phyloP scores from a whole-genome alignment of 2,888 invertebrate species.

The Apodemia hepburni region DNA sequence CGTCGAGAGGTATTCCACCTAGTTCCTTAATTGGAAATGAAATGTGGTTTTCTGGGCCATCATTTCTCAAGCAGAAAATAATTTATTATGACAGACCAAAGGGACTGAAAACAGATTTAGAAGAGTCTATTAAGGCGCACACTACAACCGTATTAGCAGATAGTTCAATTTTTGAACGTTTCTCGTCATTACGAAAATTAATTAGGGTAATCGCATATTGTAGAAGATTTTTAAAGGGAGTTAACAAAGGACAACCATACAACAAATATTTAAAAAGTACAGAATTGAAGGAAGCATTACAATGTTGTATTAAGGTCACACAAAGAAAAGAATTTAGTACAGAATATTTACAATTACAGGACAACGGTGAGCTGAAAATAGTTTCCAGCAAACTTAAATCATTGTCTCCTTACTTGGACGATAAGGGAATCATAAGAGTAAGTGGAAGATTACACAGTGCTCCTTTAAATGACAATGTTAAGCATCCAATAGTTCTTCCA shows the following conservation, averaged over 20 bases:
- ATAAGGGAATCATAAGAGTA: slow-evolving; percentile 19
- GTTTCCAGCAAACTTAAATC: not conserved
- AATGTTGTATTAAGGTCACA: not conserved
- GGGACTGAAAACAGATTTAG: not conserved
- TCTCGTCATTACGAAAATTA: not conserved
- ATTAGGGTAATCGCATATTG: slow-evolving; percentile 27
- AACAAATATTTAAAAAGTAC: not conserved
- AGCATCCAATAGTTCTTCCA: slow-evolving; percentile 24
- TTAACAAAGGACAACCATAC: not conserved
- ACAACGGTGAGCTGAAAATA: not conserved
- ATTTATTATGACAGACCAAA: not conserved
- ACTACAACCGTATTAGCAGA: not conserved
- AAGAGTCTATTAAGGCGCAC: not conserved
- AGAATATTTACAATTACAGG: slow-evolving; percentile 7
- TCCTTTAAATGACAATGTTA: not conserved
- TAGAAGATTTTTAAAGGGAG: slow-evolving; percentile 22
- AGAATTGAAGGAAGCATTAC: not conserved
- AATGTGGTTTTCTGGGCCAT: not conserved
- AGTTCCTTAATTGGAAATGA: not conserved
- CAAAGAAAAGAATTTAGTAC: slow-evolving; percentile 1
- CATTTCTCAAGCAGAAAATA: not conserved
- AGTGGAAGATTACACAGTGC: slow-evolving; percentile 20
- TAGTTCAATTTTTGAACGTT: not conserved
- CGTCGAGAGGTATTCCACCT: not conserved
- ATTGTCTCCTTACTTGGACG: slow-evolving; percentile 18